Base-by-base conservation (phyloP, 2,797 vertebrate species). In the Triplophysa yarkandensis region DNA sequence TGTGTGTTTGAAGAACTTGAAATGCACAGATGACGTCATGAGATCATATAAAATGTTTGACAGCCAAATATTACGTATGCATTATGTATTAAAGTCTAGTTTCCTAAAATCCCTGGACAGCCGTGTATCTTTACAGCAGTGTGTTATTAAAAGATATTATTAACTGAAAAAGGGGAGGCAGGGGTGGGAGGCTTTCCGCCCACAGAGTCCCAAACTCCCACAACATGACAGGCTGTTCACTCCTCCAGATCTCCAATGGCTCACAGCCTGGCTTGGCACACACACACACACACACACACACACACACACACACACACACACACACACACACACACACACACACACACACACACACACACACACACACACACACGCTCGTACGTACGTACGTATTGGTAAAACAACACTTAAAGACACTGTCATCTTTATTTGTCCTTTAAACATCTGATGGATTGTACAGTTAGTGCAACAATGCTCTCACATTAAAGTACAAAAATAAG, bases 251-350 rank as follows among this genome's bases (percentile, higher is more conserved):
- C 75, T 67, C 71, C 28, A 30, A 17, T 41, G 50, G 68, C 71
- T 80, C 72, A 46, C 81, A 75, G 57, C 55, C 80, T 72, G 83
- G 74, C 73, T 84, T 85, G 72, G 74, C 80, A 48, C 54, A 28
- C 34, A 46, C 7, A 64, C 27, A 14, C 16, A 25, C 28, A n/a
- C 14, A 9, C 57, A 43, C 66, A 72, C 41, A 41, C 30, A n/a
- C n/a, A n/a, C 80, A 48, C 54, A 28, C 34, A 46, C 7, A 64
- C 27, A 14, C 16, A 25, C 28, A n/a, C 14, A 9, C 57, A 43
- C 66, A 72, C 41, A 41, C 30, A n/a, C 80, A 48, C 54, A 28
- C 34, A 46, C 7, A 64, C 27, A 14, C 16, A 25, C 28, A n/a
- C 14, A 9, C 57, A 43, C 66, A 72, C 41, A 41, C 30, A n/a